Base-by-base conservation (phyloP, 1,140 invertebrate species). In the Sarcophaga peregrina region DNA sequence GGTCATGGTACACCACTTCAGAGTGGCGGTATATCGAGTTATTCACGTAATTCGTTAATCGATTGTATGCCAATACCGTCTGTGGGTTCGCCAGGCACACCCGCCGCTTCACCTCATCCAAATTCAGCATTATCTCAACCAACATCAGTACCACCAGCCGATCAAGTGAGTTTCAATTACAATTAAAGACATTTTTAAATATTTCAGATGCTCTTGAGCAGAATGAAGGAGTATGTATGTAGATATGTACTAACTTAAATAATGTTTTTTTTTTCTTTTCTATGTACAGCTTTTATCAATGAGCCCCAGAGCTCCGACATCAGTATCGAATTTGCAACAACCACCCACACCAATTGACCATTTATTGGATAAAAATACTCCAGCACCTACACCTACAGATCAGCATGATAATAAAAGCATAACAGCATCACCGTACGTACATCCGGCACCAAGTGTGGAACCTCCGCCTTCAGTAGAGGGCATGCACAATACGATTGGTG, bases 71-170 rank as follows among this genome's bases (percentile, higher is more conserved):
- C 93, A 13, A 92, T 94, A 80, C 93, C 94, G 75, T 94, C 93
- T 11, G 94, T 94, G 15, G 95, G 94, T 20, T 96, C 95, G 54
- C 95, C 95, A 7, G 88, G 92, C 92, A 84, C 85, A 94, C 94
- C 94, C 25, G 95, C 93, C 37, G 96, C 95, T 8, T 96, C 96
- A 8, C 95, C 95, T 13, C 91, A 96, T 86, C 94, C 94, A 54
- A 95, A 95, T 82, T 94, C 95, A 50, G 93, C 94, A 86, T 95
- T 95, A 62, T 90, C 91, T 62, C 94, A 95, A 86, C 94, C 94
- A 20, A 92, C 94, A 0, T 95, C 94, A n/a, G 94, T 95, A 81
- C 94, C 94, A 82, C 93, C 93, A 84, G 90, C 93, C 86, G 95
- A 96, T 86, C 94, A 95, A 83, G 88, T 89, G 85, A 89, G 88